phyloP scores from a whole-genome alignment of 1,140 invertebrate species.

The Orius laevigatus region DNA sequence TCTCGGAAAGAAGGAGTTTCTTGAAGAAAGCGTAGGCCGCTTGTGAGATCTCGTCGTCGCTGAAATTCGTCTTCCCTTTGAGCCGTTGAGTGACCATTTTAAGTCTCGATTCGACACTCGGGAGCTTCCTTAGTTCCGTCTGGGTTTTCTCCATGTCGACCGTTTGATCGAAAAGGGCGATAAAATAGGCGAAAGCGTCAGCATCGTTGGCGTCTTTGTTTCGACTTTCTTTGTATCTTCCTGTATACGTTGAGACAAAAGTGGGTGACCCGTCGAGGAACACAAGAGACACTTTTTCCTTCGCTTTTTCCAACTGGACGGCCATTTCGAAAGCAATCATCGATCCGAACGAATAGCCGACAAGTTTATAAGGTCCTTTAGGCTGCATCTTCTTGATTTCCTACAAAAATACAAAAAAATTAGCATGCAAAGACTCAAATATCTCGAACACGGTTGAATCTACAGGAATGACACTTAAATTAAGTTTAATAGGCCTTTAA shows the following conservation, averaged over 20 bases:
- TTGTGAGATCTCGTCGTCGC: no score
- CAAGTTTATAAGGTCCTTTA: conserved; percentile 65
- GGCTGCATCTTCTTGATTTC: conserved; percentile 61
- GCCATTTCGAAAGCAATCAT: conserved; percentile 88
- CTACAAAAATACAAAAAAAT: conserved; percentile 26
- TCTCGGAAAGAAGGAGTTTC: no score
- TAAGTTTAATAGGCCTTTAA: no score
- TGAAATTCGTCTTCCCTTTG: no score
- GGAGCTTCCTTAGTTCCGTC: no score
- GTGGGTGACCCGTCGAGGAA: conserved; percentile 82
- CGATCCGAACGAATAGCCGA: conserved; percentile 90
- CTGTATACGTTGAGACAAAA: conserved; percentile 69
- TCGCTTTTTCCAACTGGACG: conserved; percentile 51
- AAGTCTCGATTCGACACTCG: no score
- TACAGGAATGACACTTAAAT: no score
- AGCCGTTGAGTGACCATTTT: no score
- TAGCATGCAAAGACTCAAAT: no score
- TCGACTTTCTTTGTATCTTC: conserved; percentile 39
- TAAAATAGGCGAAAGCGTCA: conserved; percentile 64
- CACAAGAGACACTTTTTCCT: conserved; percentile 47
- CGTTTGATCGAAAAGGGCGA: conserved; percentile 59
- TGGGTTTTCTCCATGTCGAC: conserved; percentile 31
- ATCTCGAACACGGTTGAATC: no score
- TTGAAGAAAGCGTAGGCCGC: no score
- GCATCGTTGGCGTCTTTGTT: conserved; percentile 37